A percentile compares a stretch with the other conserved stretches of the same genome.
These are phyloP conservation scores for Gorsachius magnificus DNA, from an alignment of 2,797 vertebrate species.

Conservation along the genomic window DNA sequence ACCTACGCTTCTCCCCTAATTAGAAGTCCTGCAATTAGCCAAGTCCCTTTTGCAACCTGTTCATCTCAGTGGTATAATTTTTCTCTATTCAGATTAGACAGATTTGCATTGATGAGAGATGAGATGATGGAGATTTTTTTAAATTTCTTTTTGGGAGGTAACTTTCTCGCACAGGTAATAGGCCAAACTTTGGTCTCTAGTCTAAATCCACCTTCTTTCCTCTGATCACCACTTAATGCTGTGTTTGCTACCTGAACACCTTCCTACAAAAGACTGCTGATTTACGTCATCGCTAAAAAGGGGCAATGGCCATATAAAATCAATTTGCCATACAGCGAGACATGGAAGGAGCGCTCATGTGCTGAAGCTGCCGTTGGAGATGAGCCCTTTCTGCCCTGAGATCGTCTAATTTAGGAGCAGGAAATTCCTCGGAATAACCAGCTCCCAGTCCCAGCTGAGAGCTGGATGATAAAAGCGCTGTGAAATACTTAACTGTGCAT, in stretches of 20 bases:
- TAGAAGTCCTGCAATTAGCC: background rate
- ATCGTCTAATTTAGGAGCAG: slow-evolving; percentile 48
- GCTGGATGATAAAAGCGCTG: slow-evolving; percentile 38
- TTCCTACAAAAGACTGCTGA: background rate
- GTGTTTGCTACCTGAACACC: background rate
- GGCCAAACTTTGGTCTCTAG: background rate
- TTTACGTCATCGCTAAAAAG: background rate
- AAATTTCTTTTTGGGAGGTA: background rate
- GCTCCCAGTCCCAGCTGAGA: slow-evolving; percentile 12
- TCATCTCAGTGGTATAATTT: background rate
- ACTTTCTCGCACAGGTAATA: background rate
- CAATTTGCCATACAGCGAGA: background rate
- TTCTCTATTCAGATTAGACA: background rate
- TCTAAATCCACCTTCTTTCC: background rate
- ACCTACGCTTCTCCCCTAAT: background rate
- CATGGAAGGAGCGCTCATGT: background rate
- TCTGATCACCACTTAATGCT: background rate
- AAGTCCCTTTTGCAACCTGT: background rate
- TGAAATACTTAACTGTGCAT: slow-evolving; percentile 25
- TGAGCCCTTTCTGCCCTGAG: background rate
- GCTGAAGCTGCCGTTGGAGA: background rate
- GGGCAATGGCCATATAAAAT: background rate
- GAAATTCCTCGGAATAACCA: slow-evolving; percentile 61
- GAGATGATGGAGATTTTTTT: background rate
- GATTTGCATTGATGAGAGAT: background rate